phyloP scores from a whole-genome alignment of 2,797 vertebrate species.

The Falco biarmicus region DNA sequence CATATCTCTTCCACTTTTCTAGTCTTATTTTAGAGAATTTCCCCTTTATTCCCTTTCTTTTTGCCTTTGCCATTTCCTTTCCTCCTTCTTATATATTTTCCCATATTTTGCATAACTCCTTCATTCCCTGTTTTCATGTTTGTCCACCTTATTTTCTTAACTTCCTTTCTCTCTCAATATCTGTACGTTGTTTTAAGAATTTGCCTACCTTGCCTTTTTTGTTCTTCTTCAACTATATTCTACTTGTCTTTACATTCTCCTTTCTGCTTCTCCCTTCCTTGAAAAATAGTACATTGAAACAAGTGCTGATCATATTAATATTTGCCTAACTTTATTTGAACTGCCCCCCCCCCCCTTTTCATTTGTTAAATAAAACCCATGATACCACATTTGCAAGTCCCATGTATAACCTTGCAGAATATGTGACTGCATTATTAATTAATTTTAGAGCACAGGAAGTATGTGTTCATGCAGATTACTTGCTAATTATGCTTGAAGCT shows the following conservation, averaged over 20 bases:
- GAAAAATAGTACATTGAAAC: neutral
- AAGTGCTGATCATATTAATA: neutral
- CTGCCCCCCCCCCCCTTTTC: neutral
- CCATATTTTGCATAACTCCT: neutral
- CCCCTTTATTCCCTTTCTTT: neutral
- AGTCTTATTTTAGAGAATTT: neutral
- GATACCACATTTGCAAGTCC: neutral
- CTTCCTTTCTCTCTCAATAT: neutral
- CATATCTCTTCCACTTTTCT: neutral
- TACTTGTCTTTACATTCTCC: neutral
- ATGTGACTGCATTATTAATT: conserved; percentile 1
- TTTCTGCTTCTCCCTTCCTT: neutral
- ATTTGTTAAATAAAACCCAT: neutral
- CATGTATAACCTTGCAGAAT: neutral
- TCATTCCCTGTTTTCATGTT: neutral
- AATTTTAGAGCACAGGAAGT: conserved; percentile 24
- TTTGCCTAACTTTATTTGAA: neutral
- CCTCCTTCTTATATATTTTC: neutral
- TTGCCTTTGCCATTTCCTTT: neutral
- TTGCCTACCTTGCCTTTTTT: neutral
- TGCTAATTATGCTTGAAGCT: conserved; percentile 37
- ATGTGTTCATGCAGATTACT: conserved; percentile 30
- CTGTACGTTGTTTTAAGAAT: neutral
- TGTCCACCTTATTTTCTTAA: neutral
- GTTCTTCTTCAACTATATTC: neutral